phyloP scores from a whole-genome alignment of 2,888 invertebrate species.

The Epinotia demarniana region DNA sequence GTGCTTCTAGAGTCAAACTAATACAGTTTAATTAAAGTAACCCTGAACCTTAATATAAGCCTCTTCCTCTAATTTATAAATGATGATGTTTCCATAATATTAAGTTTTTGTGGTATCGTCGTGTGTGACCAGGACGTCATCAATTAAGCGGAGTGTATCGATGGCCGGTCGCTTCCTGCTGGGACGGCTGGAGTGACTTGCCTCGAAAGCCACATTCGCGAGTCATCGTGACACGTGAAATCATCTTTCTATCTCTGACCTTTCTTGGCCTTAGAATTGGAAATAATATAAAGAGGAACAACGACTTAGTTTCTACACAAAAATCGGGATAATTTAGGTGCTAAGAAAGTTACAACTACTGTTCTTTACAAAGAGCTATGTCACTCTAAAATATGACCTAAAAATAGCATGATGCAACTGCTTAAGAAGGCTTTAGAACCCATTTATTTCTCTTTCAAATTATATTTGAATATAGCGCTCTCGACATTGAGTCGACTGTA shows the following conservation, averaged over 20 bases:
- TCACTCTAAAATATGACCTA: too few species aligned
- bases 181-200: slow-evolving; percentile 27
- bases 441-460: too few species aligned
- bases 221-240: slow-evolving; percentile 21
- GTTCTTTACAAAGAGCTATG: too few species aligned
- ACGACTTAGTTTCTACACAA: too few species aligned
- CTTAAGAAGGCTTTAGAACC: too few species aligned
- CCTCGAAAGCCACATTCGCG: background rate
- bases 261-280: background rate
- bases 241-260: background rate
- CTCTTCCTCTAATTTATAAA: slow-evolving; percentile 30
- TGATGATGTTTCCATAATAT: slow-evolving; percentile 42
- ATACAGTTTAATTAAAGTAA: background rate
- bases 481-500: too few species aligned
- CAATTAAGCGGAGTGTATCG: slow-evolving; percentile 43
- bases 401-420: too few species aligned
- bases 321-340: too few species aligned
- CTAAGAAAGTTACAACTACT: too few species aligned
- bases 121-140: slow-evolving; percentile 52
- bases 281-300: too few species aligned
- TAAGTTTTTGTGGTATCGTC: slow-evolving; percentile 51
- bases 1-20: background rate
- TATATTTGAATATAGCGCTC: too few species aligned
- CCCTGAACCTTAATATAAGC: slow-evolving; percentile 14
- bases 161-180: slow-evolving; percentile 44